These are phyloP conservation scores for Monodelphis domestica DNA, from an alignment of 2,797 vertebrate genomes.

Conservation along the genomic window DNA sequence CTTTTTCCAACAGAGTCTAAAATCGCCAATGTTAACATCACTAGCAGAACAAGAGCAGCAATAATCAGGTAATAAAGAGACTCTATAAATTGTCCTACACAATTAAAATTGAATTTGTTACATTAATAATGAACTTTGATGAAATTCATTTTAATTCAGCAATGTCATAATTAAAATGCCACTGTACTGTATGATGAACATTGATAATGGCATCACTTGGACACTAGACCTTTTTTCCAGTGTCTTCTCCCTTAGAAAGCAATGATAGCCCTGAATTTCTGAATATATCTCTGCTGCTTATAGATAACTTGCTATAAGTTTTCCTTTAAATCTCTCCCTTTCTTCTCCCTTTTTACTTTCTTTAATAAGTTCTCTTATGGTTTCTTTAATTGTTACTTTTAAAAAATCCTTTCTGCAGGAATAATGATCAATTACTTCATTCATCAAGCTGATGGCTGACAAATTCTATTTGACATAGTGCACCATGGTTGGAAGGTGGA, in stretches of 20 bases:
- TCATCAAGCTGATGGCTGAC: conserved; percentile 60
- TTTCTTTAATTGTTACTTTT: conserved; percentile 72
- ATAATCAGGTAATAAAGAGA: conserved; percentile 37
- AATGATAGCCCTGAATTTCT: conserved; percentile 49
- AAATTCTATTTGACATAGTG: conserved; percentile 65
- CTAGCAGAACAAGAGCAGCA: conserved; percentile 22
- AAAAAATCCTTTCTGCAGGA: conserved; percentile 47
- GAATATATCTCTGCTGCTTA: conserved; percentile 36
- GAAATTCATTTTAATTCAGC: conserved; percentile 79
- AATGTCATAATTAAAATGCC: conserved; percentile 75
- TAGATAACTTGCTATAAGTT: conserved; percentile 53
- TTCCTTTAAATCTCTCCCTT: conserved; percentile 34
- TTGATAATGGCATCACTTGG: conserved; percentile 44
- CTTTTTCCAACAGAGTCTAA: conserved; percentile 1
- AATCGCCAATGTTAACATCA: background rate
- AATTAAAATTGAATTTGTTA: conserved; percentile 77
- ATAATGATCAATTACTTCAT: conserved; percentile 65
- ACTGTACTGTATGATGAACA: conserved; percentile 66
- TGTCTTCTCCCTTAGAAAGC: conserved; percentile 61
- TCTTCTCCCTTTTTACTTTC: conserved; percentile 17
- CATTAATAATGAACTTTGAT: conserved; percentile 75
- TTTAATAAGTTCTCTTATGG: conserved; percentile 67
- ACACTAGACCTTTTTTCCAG: conserved; percentile 42
- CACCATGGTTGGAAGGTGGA: conserved; percentile 24
- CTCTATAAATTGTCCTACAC: conserved; percentile 36